Base-by-base conservation (phyloP, 2,113 vertebrate species). In the Dromaius novaehollandiae region DNA sequence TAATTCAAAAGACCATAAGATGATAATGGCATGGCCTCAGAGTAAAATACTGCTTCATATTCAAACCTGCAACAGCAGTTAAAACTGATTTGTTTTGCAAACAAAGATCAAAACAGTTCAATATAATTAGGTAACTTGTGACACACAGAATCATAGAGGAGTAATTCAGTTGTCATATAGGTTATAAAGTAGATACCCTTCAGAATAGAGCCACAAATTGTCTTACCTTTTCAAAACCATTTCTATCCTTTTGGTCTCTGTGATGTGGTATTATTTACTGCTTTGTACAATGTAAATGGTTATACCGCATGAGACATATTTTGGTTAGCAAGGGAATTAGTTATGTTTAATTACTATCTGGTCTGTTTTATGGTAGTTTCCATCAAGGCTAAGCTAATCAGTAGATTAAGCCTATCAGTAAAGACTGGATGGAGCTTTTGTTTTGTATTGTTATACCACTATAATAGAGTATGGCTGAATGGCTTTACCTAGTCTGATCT, bases 371-470 rank as follows among this genome's bases (percentile, higher is more conserved):
- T 50, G 66, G 40, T 77, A 65, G 77, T 66, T 88, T 93, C 30
- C 76, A 86, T 93, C 85, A 96, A 94, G 92, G 90, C 64, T 86
- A 84, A 91, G 32, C 30, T 93, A 88, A 95, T 94, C 46, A 78
- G 60, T 12, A 86, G 79, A 66, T 2, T 38, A 38, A 7, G 38
- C 22, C 50, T 2, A 0, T 75, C 34, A 64, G 71, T 68, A 38
- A 74, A 65, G 48, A 24, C 55, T 34, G 38, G 53, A 44, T 38
- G 61, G 46, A 42, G 44, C 34, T 66, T 86, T 90, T 70, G 22
- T 48, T 11, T 32, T 66, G 73, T 30, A 60, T 14, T 42, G 17
- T 50, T 66, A 25, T 2, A n/a, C 11, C 32, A 46, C 56, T 60
- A 32, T 24, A 13, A 13, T 1, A 53, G 34, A 36, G 48, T 88